Percentiles rank a stretch among this genome's conserved stretches.
phyloP scores from a whole-genome alignment of 30 jellyfish, hydroid and myxozoan species.

The Hydractinia symbiolongicarpus region DNA sequence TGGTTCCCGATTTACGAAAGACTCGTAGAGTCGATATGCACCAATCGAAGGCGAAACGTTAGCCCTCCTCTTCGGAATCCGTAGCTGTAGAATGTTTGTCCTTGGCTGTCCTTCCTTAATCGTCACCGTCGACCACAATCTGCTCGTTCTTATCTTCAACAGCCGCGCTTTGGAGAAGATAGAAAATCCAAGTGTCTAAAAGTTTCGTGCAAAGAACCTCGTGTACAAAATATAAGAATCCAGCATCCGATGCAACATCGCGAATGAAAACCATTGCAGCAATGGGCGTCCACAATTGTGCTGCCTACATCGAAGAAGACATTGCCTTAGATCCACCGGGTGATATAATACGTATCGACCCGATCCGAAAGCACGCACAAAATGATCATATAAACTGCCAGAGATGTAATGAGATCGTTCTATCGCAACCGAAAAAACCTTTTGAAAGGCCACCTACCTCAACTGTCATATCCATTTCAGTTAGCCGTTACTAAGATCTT shows the following conservation, averaged over 20 bases:
- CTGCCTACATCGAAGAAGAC: slow-evolving; percentile 14
- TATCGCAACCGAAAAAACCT: slow-evolving; percentile 27
- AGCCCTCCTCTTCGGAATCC: slow-evolving; percentile 16
- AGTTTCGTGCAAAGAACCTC: slow-evolving; percentile 8
- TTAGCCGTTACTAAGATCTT: slow-evolving; percentile 14
- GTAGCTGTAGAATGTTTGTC: slow-evolving; percentile 20
- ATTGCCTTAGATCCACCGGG: background rate
- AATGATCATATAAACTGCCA: slow-evolving; percentile 17
- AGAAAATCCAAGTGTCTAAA: slow-evolving; percentile 11
- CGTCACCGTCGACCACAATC: slow-evolving; percentile 23
- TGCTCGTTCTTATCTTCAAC: slow-evolving; percentile 4
- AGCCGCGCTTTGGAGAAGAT: background rate
- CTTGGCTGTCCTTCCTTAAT: slow-evolving; percentile 9
- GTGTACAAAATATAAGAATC: background rate
- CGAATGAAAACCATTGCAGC: background rate
- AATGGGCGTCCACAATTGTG: background rate
- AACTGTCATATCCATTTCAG: slow-evolving; percentile 25
- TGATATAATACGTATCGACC: background rate
- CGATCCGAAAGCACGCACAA: slow-evolving; percentile 17
- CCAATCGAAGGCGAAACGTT: slow-evolving; percentile 29
- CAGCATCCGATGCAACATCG: background rate
- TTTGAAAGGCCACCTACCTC: background rate
- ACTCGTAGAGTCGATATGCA: slow-evolving; percentile 16
- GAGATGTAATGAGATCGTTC: slow-evolving; percentile 22
- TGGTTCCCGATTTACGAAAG: slow-evolving; percentile 29